Evolutionary conservation across 2,113 vertebrate genomes (phyloP).

Genomic region (Lota lota): DNA sequence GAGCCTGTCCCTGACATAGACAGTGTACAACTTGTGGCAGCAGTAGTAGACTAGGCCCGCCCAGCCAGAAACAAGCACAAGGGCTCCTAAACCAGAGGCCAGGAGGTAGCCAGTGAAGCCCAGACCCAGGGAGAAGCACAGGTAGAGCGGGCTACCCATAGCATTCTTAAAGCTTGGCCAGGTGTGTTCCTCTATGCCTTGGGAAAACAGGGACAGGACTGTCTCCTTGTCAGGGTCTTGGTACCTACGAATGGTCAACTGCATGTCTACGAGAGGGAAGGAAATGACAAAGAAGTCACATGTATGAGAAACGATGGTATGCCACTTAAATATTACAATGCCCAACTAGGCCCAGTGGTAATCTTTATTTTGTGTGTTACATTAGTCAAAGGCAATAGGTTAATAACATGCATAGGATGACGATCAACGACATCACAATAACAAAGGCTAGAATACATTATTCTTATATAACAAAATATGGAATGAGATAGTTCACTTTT

Average conservation of each 20-base stretch:
- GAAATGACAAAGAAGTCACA: neutral
- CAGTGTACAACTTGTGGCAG: slow-evolving; percentile 41
- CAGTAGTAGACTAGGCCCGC: slow-evolving; percentile 55
- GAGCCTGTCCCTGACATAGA: slow-evolving; percentile 39
- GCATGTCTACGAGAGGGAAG: slow-evolving; percentile 35
- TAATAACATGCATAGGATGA: no score
- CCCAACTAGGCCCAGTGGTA: no score
- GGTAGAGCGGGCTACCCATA: slow-evolving; percentile 48
- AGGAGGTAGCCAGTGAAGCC: slow-evolving; percentile 39
- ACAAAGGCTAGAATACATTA: no score
- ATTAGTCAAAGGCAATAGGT: no score
- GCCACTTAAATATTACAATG: no score
- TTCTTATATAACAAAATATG: no score
- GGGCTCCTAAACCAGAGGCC: slow-evolving; percentile 31
- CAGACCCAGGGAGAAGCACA: slow-evolving; percentile 46
- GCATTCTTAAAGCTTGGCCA: slow-evolving; percentile 52
- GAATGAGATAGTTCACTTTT: no score
- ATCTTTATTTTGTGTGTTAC: no score
- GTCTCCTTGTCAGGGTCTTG: slow-evolving; percentile 50
- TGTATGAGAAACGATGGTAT: neutral
- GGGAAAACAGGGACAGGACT: slow-evolving; percentile 51
- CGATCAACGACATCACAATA: no score
- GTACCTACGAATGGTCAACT: slow-evolving; percentile 59
- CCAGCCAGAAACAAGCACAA: slow-evolving; percentile 49
- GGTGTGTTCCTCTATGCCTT: slow-evolving; percentile 56